Base-by-base conservation (phyloP, 1,140 invertebrate genomes). In the honey bee (Apis mellifera) region DNA sequence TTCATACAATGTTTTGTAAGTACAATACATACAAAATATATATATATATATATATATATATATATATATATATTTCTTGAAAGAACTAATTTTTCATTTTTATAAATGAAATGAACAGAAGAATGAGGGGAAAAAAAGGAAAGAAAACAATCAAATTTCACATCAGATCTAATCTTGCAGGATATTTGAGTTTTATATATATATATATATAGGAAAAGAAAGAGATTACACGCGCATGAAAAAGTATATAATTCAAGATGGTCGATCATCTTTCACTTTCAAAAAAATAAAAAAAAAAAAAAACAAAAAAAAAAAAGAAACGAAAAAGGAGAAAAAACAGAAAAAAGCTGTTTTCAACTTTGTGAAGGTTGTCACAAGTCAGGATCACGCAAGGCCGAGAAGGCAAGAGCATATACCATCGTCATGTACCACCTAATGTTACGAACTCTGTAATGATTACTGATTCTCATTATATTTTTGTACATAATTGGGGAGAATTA, bases 381-480 rank as follows among this genome's bases (percentile, higher is more conserved):
- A 17, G 50, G 64, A 64, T 82, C 64, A 57, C 72, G 32, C 68
- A 52, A 59, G 79, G 69, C 78, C 65, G 83, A 75, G 59, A 60
- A 82, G 75, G 79, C 62, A 84, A 75, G 59, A 86, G 75, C 55
- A 84, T 78, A 82, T 79, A 83, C 87, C 32, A 78, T 84, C 72
- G 73, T 89, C 88, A 79, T 82, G 86, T 91, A 91, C 86, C 86
- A 92, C 86, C 84, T 91, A 91, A 89, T 87, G 73, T 90, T 88
- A 87, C 74, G 78, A 91, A 90, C 84, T 89, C 85, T 92, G 89
- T 89, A 92, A 91, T 85, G 81, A 92, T 91, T 89, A 92, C 83
- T 75, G 75, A 91, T 92, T 91, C 86, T 92, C 90, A 91, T 92
- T 91, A 93, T 92, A 93, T 93, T 93, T 92, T 92, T 92, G 91